Percentiles rank a stretch among this genome's conserved stretches.
Conservation (phyloP, 2,113 vertebrate species). For the Eleginops maclovinus region DNA sequence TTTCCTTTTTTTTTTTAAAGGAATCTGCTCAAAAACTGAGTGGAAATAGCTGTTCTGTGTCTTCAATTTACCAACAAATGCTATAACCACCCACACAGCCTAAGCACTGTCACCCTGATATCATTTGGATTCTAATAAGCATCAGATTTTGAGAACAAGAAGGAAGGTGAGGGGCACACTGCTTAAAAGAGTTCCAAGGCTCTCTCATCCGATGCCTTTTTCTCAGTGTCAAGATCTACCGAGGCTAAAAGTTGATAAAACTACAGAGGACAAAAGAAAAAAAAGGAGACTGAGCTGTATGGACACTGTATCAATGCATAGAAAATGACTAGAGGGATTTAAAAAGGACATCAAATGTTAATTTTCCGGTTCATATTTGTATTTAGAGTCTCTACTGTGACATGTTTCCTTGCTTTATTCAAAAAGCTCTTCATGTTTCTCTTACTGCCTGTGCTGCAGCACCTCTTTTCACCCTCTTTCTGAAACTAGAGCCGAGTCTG, state of each 20-base stretch:
- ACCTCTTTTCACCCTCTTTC: too few species aligned
- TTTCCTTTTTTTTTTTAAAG: slow-evolving; percentile 12
- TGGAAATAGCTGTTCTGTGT: slow-evolving; percentile 36
- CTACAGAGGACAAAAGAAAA: background rate
- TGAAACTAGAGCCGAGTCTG: too few species aligned
- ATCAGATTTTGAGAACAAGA: slow-evolving; percentile 11
- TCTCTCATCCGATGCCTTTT: slow-evolving; percentile 38
- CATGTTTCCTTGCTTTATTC: too few species aligned
- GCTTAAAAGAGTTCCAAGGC: slow-evolving; percentile 17
- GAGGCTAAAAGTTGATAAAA: background rate
- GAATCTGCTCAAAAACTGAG: slow-evolving; percentile 14
- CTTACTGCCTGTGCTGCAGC: too few species aligned
- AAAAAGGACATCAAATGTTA: slow-evolving; percentile 73
- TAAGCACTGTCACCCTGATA: slow-evolving; percentile 24
- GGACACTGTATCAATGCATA: background rate
- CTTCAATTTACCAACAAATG: slow-evolving; percentile 18
- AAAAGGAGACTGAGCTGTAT: background rate
- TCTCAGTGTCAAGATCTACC: slow-evolving; percentile 28
- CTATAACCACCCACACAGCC: slow-evolving; percentile 26
- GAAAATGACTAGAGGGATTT: slow-evolving; percentile 42
- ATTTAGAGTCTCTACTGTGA: too few species aligned
- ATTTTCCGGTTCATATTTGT: too few species aligned
- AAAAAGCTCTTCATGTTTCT: too few species aligned
- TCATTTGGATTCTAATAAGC: slow-evolving; percentile 14
- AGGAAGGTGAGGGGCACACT: slow-evolving; percentile 2